phyloP scores from a whole-genome alignment of 2,888 invertebrate genomes.

The Eudemis profundana region DNA sequence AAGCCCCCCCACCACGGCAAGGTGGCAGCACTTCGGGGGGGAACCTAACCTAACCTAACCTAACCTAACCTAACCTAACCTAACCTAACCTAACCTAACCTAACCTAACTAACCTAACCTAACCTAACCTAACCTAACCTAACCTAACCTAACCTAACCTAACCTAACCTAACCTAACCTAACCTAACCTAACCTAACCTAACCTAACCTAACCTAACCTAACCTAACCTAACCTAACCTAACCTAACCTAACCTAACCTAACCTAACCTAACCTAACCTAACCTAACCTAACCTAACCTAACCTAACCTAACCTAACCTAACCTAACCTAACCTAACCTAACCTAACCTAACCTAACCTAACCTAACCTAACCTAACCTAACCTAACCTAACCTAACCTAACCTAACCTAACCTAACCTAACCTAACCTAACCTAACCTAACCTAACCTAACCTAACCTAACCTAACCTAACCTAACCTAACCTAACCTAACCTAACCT shows the following conservation, averaged over 20 bases:
- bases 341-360: constrained; percentile 27
- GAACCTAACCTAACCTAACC: constrained; percentile 26
- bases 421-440: constrained; percentile 46
- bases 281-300: not conserved
- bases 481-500: constrained; percentile 46
- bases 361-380: constrained; percentile 25
- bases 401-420: constrained; percentile 44
- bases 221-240: constrained; percentile 7
- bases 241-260: constrained; percentile 1
- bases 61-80: constrained; percentile 26
- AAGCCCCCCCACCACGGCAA: too few relatives aligned
- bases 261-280: not conserved
- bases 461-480: constrained; percentile 45
- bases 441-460: constrained; percentile 40
- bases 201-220: constrained; percentile 24
- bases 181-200: constrained; percentile 30
- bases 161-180: constrained; percentile 34
- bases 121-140: constrained; percentile 28
- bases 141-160: constrained; percentile 28
- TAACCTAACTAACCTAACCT: constrained; percentile 26
- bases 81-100: constrained; percentile 26
- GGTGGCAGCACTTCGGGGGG: too few relatives aligned
- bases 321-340: constrained; percentile 30
- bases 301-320: constrained; percentile 33
- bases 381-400: constrained; percentile 25